These are phyloP conservation scores for Zeugodacus cucurbitae DNA, from an alignment of 1,140 invertebrate genomes.

Conservation along the genomic window DNA sequence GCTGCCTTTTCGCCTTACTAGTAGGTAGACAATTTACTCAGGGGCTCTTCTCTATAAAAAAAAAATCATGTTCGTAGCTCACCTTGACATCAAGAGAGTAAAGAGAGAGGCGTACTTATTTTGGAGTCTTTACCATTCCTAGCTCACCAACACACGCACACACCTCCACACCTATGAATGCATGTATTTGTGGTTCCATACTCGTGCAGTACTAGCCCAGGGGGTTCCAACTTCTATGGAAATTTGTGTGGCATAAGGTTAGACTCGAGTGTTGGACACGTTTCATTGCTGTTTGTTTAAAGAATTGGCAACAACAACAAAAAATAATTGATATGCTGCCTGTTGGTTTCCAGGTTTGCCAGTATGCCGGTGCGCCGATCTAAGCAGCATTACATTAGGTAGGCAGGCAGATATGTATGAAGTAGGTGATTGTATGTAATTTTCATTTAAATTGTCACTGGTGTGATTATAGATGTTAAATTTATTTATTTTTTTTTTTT, in stretches of 20 bases:
- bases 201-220: neutral
- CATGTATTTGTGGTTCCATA: neutral
- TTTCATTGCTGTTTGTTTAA: constrained; percentile 27
- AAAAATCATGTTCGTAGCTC: neutral
- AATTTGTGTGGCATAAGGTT: constrained; percentile 2
- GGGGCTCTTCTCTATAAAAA: neutral
- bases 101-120: neutral
- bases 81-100: neutral
- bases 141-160: neutral
- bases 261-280: constrained; percentile 18
- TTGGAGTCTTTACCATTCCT: neutral
- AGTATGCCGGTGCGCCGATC: neutral
- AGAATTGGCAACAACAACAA: neutral
- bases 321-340: constrained; percentile 15
- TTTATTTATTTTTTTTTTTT: neutral
- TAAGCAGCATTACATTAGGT: neutral
- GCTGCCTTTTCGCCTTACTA: neutral
- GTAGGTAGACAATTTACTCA: neutral
- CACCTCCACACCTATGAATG: neutral
- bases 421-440: neutral
- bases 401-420: neutral
- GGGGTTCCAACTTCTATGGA: constrained; percentile 5
- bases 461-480: constrained; percentile 29
- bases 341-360: neutral
- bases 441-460: constrained; percentile 34